Conservation (phyloP, 2,888 invertebrate genomes). For the Mallateleia sp. region DNA sequence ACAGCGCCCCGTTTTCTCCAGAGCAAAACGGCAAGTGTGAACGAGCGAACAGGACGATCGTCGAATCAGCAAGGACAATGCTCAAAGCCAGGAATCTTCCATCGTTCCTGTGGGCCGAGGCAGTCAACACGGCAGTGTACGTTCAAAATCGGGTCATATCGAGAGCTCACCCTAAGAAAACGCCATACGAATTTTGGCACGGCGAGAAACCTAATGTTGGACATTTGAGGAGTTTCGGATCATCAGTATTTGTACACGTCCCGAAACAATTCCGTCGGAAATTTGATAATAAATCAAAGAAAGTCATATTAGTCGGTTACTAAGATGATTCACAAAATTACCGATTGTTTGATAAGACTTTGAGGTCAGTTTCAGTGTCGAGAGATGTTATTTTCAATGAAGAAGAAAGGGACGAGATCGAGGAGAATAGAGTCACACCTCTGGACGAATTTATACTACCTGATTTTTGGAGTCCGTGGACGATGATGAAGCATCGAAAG, state of each 20-base stretch:
- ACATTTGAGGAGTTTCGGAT: neutral
- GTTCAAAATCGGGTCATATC: too few relatives aligned
- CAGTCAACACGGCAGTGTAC: too few relatives aligned
- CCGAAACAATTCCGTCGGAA: slow-evolving; percentile 67
- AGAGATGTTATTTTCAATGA: slow-evolving; percentile 59
- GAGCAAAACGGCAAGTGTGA: too few relatives aligned
- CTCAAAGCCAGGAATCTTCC: too few relatives aligned
- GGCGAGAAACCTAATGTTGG: too few relatives aligned
- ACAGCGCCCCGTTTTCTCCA: too few relatives aligned
- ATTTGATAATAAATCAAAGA: slow-evolving; percentile 69
- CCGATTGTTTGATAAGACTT: slow-evolving; percentile 52
- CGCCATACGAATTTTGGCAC: too few relatives aligned
- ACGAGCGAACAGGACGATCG: too few relatives aligned
- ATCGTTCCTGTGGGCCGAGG: too few relatives aligned
- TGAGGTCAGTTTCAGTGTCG: slow-evolving; percentile 27
- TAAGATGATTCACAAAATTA: slow-evolving; percentile 59
- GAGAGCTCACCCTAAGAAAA: too few relatives aligned
- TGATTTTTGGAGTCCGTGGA: neutral
- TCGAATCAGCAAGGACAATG: too few relatives aligned
- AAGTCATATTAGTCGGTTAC: slow-evolving; percentile 67
- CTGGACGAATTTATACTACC: slow-evolving; percentile 1
- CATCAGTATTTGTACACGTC: slow-evolving; percentile 49
- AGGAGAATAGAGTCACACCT: neutral
- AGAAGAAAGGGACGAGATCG: neutral
- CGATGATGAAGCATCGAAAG: neutral